These are phyloP conservation scores for Drosophila tsacasi DNA, from an alignment of 1,140 invertebrate genomes.

Conservation along the genomic window DNA sequence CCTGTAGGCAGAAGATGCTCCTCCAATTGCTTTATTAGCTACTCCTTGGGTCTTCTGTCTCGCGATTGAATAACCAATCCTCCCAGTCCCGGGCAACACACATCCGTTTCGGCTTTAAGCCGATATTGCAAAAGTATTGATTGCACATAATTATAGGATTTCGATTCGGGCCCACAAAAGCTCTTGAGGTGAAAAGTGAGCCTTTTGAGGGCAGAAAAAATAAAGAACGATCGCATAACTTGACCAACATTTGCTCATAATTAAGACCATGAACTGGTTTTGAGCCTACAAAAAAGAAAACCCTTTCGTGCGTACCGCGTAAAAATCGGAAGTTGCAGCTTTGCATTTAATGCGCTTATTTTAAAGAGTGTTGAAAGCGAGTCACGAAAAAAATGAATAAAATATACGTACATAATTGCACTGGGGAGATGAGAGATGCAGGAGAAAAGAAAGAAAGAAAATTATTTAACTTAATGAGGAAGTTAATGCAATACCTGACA, in stretches of 20 bases:
- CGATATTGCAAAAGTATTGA: conserved; percentile 76
- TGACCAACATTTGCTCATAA: conserved; percentile 75
- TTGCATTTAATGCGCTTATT: conserved; percentile 77
- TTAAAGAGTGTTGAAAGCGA: conserved; percentile 80
- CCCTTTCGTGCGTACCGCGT: conserved; percentile 57
- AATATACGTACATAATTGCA: conserved; percentile 13
- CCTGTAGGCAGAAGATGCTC: not conserved
- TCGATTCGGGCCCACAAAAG: conserved; percentile 43
- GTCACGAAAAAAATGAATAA: conserved; percentile 19
- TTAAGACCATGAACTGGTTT: conserved; percentile 73
- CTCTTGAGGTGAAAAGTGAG: conserved; percentile 58
- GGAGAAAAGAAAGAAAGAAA: not conserved
- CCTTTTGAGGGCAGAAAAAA: conserved; percentile 12
- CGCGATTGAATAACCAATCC: not conserved
- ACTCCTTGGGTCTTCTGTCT: not conserved
- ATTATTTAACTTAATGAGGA: conserved; percentile 24
- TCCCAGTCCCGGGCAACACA: conserved; percentile 5
- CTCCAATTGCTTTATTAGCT: conserved; percentile 67
- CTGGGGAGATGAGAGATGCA: not conserved
- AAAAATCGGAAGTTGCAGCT: conserved; percentile 80
- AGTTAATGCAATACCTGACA: conserved; percentile 8
- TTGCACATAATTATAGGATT: conserved; percentile 82
- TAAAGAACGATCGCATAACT: conserved; percentile 50
- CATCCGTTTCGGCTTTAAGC: conserved; percentile 71
- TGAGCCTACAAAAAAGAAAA: not conserved